Base-by-base conservation (phyloP, 2,888 invertebrate species). In the Ichneumoninae sp. region DNA sequence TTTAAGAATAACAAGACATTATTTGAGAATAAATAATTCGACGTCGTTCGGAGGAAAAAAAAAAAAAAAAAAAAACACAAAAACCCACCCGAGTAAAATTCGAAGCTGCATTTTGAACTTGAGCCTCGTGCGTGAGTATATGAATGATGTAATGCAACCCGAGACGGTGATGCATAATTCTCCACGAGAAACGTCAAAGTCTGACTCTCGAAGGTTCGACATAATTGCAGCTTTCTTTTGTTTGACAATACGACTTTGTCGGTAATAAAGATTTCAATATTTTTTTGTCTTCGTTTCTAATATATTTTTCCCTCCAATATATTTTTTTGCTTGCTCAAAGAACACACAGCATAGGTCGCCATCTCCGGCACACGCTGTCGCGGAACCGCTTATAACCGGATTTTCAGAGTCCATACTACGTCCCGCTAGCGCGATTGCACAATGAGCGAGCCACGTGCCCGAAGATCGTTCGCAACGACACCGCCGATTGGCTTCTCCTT, bases 361-460 rank as follows among this genome's bases (percentile, higher is more conserved):
- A 26, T 44, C 74, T 68, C 44, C 66, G 30, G 8, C 10, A 36
- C 36, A 19, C 50, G 26, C 44, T 76, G 83, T 71, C 60, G 40
- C 66, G 71, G 76, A 80, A 75, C 82, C 69, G 75, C 85, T 83
- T 85, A 57, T 76, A 86, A 86, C 80, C 74, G 77, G 86, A 85
- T 86, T 79, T 22, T 16, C 57, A 71, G 70, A 71, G 83, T 44
- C 63, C 73, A 57, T 60, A 77, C 65, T 76, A 40, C 36, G 71
- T 83, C 26, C 70, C 36, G 26, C 52, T n/a, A 52, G 70, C 26
- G 54, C 1, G 16, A 83, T 83, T 83, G 60, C 74, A 69, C 75
- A 77, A 66, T 50, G 19, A 63, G 26, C 66, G 54, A 52, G 44
- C 40, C 76, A 76, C 81, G 81, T 81, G 81, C 22, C 50, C n/a